Base-by-base conservation (phyloP, 2,888 invertebrate species). In the Pheosia gnoma region DNA sequence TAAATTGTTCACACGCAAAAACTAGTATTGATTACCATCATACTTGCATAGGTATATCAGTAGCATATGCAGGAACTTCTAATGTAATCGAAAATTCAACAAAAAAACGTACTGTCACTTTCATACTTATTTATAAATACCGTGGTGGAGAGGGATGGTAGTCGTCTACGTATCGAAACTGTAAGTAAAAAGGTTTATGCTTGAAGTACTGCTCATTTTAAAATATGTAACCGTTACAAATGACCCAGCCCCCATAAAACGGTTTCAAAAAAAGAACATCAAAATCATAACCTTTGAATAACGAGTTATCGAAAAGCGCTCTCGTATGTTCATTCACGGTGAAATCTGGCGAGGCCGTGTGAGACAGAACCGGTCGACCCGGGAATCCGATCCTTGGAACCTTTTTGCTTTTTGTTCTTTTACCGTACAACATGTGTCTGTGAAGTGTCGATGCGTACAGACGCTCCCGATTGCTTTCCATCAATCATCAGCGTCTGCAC, bases 301-400 rank as follows among this genome's bases (percentile, higher is more conserved):
- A 60, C 54, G 60, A 62, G 70, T 68, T 68, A 67, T 72, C 70
- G 66, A 67, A 67, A 62, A 38, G n/a, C 55, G 65, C 75, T 70
- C 74, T 70, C 68, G 67, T 71, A 67, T 64, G 69, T 69, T 76
- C 75, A 75, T 75, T 75, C 74, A 75, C 74, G 62, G 67, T 63
- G 57, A 45, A 57, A 57, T 57, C 57, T 45, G 57, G 55, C 39
- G 13, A 13, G 55, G 11, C 68, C 75, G 75, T 77, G 77, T 70
- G 77, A 75, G 66, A 61, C 59, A 53, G 69, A 77, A 77, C 77
- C 77, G 77, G 77, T 77, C 70, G 67, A 57, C 67, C 66, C 67
- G 72, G 75, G 77, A 77, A 77, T 77, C 62, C 74, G 75, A 77
- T 77, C 77, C 71, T 71, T 62, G 58, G 51, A 55, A 65, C 70